Conservation (phyloP, 37 sponge, comb jelly and placozoan genomes). For the Petrosia ficiformis region DNA sequence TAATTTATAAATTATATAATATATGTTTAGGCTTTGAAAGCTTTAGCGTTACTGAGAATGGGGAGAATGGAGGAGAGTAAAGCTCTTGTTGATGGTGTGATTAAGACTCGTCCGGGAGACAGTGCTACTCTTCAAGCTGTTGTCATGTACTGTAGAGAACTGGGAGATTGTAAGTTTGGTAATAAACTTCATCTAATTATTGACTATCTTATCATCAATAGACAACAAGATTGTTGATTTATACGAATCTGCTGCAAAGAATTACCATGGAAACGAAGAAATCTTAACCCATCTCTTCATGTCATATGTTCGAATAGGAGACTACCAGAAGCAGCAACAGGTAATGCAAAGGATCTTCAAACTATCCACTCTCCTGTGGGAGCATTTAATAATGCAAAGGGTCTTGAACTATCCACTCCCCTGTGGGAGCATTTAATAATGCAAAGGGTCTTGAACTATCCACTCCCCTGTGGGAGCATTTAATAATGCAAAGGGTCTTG, state of each 20-base stretch:
- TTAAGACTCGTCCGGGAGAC: conserved; percentile 55
- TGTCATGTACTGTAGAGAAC: conserved; percentile 85
- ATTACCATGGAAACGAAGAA: conserved; percentile 81
- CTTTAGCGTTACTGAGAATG: conserved; percentile 75
- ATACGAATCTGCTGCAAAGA: conserved; percentile 79
- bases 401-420: no score
- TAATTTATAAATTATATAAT: no score
- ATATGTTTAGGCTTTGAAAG: conserved; percentile 94
- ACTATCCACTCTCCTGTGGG: no score
- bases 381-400: no score
- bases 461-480: no score
- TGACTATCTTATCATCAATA: no score
- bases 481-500: no score
- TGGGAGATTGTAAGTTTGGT: conserved; percentile 59
- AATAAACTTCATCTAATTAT: no score
- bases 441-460: no score
- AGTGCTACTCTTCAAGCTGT: conserved; percentile 89
- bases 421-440: no score
- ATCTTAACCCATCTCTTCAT: conserved; percentile 93
- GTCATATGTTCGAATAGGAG: conserved; percentile 86
- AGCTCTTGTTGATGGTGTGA: conserved; percentile 49
- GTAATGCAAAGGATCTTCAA: conserved; percentile 19
- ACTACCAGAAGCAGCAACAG: conserved; percentile 94
- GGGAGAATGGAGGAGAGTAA: conserved; percentile 59
- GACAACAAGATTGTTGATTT: conserved; percentile 72